Base-by-base conservation (phyloP, 2,113 vertebrate genomes). In the Otolemur garnettii region DNA sequence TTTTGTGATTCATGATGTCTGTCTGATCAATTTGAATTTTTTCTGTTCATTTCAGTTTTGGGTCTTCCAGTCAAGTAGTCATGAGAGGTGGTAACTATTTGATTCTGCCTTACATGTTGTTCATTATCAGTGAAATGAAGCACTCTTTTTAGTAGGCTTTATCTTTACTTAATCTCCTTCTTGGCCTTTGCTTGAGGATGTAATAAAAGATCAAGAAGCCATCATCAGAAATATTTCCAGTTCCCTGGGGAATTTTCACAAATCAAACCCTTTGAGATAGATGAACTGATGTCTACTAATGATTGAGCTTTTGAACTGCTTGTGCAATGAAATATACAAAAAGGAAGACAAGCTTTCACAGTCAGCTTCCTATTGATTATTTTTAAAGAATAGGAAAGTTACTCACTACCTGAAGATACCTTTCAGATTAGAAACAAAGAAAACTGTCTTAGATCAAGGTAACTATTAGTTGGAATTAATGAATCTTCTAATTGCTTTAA, bases 151-250 rank as follows among this genome's bases (percentile, higher is more conserved):
- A 22, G 22, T 87, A 90, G 50, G 9, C 33, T 84, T 11, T 53
- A 72, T 71, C n/a, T 78, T 72, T 82, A 59, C 72, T 72, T 50
- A 86, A 45, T 92, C 17, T 66, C 10, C 15, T 66, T 87, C 83
- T 79, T 78, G 17, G 7, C n/a, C 53, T 78, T 59, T 53, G 18
- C 81, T 92, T 90, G 11, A 94, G 45, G 89, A 68, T 79, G 33
- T 2, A 96, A 78, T 30, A 88, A 64, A 64, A 93, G 38, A 81
- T 71, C 22, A 85, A 88, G n/a, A 87, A 84, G 17, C 30, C 42
- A 57, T 81, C 33, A 57, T 75, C 55, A 91, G 19, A 75, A 74
- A 2, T 28, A 84, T 94, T 93, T 91, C 78, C 33, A 91, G 19
- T 50, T 28, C 30, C 35, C 19, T 42, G 50, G 24, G 50, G 66